Base-by-base conservation (phyloP, 2,113 vertebrate genomes). In the Falcunculus frontatus region DNA sequence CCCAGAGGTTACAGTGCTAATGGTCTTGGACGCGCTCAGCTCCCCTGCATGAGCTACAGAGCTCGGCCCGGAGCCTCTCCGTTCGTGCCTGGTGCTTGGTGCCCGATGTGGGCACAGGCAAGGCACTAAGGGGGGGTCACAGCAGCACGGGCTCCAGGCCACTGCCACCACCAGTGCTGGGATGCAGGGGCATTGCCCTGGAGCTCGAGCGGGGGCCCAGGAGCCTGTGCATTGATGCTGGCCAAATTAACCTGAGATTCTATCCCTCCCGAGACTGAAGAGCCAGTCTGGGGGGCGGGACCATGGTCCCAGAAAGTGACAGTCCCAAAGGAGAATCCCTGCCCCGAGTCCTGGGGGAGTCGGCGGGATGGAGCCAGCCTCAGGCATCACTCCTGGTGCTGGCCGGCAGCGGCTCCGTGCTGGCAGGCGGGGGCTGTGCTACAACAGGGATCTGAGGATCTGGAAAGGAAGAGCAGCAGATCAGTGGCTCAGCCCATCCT, bases 171-270 rank as follows among this genome's bases (percentile, higher is more conserved):
- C 77, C 74, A 37, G 55, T 22, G 67, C 57, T 76, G 77, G 75
- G 52, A 62, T 2, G 4, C 60, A 16, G 56, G 42, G 52, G 33
- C 52, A 59, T 12, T 0, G 13, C 65, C 81, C 84, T 6, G 32
- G 60, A 46, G 68, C 84, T 90, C 2, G 1, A 37, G 63, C 63
- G 8, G 64, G n/a, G 64, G 50, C 50, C 11, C 32, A 27, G 16
- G 16, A 68, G 85, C 92, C 74, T 19, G 84, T 65, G 77, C 50
- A 6, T 29, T 30, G 52, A 73, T 67, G 84, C 87, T 75, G 81
- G 94, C 78, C 80, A 64, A 62, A 73, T 89, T 70, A 96, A 93
- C 97, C 97, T 97, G 96, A 97, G 96, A 94, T 96, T 94, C 42
- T 46, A 87, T 4, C 81, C 82, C 64, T 84, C 59, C 56, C 0